These are phyloP conservation scores for Protula sp. DNA, from an alignment of 2,888 invertebrate species.

Conservation along the genomic window DNA sequence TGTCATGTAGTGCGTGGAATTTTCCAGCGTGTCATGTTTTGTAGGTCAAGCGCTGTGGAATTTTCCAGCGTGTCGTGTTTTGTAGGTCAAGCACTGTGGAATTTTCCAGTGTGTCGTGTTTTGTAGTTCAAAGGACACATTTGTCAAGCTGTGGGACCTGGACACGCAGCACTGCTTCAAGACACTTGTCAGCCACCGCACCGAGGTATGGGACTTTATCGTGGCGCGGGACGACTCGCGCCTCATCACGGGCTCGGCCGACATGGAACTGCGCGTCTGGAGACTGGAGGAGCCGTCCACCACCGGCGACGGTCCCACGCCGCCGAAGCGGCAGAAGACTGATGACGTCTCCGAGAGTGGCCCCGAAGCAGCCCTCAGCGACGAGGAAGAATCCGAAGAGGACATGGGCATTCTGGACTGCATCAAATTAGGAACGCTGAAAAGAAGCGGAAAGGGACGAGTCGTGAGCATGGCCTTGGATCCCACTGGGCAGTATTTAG, in stretches of 20 bases:
- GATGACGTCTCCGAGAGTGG: background rate
- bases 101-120: no score
- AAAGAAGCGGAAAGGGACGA: constrained; percentile 73
- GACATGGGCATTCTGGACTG: constrained; percentile 6
- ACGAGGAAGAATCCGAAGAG: background rate
- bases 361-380: background rate
- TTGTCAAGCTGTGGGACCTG: constrained; percentile 95
- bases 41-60: no score
- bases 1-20: no score
- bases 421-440: constrained; percentile 69
- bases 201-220: constrained; percentile 74
- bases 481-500: constrained; percentile 66
- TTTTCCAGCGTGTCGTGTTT: no score
- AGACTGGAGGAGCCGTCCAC: constrained; percentile 56
- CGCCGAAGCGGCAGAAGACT: background rate
- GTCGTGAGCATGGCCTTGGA: constrained; percentile 73
- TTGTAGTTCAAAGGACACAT: constrained; percentile 87
- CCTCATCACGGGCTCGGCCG: constrained; percentile 81
- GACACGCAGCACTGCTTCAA: constrained; percentile 92
- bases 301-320: background rate
- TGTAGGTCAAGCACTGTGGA: no score
- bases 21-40: no score
- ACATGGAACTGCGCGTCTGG: constrained; percentile 80
- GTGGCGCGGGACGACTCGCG: constrained; percentile 73
- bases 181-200: constrained; percentile 72